phyloP scores from a whole-genome alignment of 2,113 vertebrate genomes.

The Orthonyx spaldingii region DNA sequence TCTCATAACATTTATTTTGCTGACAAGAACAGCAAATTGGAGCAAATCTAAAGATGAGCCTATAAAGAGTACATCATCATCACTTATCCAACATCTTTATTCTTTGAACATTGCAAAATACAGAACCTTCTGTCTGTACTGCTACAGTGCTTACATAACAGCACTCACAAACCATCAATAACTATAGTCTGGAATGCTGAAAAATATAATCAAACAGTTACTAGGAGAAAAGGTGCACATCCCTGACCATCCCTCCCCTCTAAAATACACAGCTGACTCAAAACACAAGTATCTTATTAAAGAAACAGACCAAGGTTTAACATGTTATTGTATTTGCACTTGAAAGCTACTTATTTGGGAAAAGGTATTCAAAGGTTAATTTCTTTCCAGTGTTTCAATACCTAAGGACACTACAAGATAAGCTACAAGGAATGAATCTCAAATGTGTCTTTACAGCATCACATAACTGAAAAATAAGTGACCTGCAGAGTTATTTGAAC shows the following conservation, averaged over 20 bases:
- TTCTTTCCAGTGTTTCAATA: background rate
- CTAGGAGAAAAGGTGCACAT: background rate
- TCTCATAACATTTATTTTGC: background rate
- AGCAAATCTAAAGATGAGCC: background rate
- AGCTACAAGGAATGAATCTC: background rate
- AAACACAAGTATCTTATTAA: background rate
- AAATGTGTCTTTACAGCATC: background rate
- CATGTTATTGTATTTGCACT: background rate
- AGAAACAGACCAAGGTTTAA: background rate
- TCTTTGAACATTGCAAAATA: background rate
- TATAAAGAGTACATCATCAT: background rate
- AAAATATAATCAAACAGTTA: background rate
- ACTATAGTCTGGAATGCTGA: background rate
- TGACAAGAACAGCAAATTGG: background rate
- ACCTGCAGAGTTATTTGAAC: background rate
- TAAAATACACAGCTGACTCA: background rate
- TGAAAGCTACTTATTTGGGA: background rate
- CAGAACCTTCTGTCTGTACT: background rate
- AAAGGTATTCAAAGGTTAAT: background rate
- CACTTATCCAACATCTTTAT: background rate
- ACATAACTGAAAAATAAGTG: background rate
- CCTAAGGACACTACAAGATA: background rate
- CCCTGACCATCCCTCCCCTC: background rate
- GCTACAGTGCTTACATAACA: background rate
- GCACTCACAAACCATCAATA: background rate